A percentile compares a stretch with the other conserved stretches of the same genome.
Conservation (phyloP, 2,113 vertebrate species). For the Engraulis encrasicolus region DNA sequence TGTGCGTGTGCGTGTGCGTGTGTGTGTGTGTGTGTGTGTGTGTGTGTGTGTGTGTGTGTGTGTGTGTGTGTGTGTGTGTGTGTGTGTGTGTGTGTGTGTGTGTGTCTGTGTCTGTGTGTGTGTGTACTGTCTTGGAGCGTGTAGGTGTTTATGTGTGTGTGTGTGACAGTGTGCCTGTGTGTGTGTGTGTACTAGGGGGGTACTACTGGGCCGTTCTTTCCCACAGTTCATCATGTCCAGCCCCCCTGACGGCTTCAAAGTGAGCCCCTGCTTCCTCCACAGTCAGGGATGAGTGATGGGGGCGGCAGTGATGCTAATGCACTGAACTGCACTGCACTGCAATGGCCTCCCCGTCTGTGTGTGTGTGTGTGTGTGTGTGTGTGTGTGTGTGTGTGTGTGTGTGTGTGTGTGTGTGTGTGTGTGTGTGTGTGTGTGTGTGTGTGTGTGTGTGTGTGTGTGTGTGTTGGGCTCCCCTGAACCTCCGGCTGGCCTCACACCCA, state of each 20-base stretch:
- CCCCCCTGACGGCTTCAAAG: slow-evolving; percentile 27
- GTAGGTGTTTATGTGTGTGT: background rate
- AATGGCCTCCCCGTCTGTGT: too few relatives aligned
- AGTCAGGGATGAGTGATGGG: slow-evolving; percentile 24
- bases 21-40: background rate
- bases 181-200: background rate
- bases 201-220: slow-evolving; percentile 23
- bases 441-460: too few relatives aligned
- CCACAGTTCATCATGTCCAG: slow-evolving; percentile 29
- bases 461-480: background rate
- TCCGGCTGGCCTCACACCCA: slow-evolving; percentile 37
- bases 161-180: too few relatives aligned
- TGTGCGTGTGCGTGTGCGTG: too few relatives aligned
- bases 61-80: background rate
- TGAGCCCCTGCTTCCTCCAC: background rate
- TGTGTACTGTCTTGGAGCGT: too few relatives aligned
- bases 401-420: too few relatives aligned
- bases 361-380: too few relatives aligned
- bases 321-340: too few relatives aligned
- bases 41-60: background rate
- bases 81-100: background rate
- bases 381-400: too few relatives aligned
- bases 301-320: too few relatives aligned
- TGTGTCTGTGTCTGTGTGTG: too few relatives aligned
- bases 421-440: too few relatives aligned